A percentile compares a stretch with the other conserved stretches of the same genome.
Evolutionary conservation across 2,113 vertebrate species (phyloP).

Genomic region (Sinocyclocheilus anshuiensis): DNA sequence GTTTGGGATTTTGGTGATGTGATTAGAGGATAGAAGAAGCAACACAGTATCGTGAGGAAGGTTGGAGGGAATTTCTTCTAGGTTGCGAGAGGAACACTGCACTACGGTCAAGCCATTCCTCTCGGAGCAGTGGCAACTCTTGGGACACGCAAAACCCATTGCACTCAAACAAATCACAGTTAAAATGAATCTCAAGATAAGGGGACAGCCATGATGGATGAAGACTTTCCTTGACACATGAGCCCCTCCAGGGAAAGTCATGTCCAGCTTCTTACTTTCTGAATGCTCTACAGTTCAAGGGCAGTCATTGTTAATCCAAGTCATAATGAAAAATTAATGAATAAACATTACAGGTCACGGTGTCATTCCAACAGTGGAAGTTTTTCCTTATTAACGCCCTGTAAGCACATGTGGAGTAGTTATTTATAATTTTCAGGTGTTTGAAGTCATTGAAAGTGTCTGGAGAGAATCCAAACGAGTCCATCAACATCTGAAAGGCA

Average conservation of each 20-base stretch:
- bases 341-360: not conserved
- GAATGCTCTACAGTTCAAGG: conserved; percentile 59
- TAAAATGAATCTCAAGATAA: conserved; percentile 61
- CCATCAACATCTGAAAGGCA: conserved; percentile 2
- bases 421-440: not conserved
- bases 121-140: conserved; percentile 84
- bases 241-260: conserved; percentile 61
- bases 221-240: conserved; percentile 58
- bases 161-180: conserved; percentile 53
- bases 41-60: conserved; percentile 82
- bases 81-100: conserved; percentile 82
- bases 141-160: conserved; percentile 77
- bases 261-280: conserved; percentile 64
- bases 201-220: conserved; percentile 48
- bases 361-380: conserved; percentile 16
- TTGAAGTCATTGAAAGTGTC: conserved; percentile 16
- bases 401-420: not conserved
- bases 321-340: not conserved
- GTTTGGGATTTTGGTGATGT: conserved; percentile 85
- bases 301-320: conserved; percentile 60
- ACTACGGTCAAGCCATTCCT: conserved; percentile 79
- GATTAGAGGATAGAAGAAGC: conserved; percentile 87
- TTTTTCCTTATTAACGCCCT: conserved; percentile 51
- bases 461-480: conserved; percentile 33
- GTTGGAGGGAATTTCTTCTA: conserved; percentile 85